Evolutionary conservation across 2,113 vertebrate genomes (phyloP), one percentile per base, ranked within the genome.

Genomic region (Salvator merianae): DNA sequence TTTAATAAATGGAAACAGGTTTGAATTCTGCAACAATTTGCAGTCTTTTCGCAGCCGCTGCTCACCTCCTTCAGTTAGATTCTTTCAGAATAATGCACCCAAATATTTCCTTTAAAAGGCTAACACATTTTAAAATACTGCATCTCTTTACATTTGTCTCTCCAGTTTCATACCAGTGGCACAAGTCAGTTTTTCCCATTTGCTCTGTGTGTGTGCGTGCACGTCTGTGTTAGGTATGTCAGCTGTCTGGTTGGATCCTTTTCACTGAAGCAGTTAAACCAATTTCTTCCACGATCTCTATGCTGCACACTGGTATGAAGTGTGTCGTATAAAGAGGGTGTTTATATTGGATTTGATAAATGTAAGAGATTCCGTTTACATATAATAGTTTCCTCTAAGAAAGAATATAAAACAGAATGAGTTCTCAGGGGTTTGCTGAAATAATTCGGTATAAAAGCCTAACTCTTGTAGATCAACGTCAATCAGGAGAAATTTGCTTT

Each of bases 1-100:
- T 94, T 88, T 93, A 95, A 92, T 95, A 96, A 96, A 96, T 91
- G 81, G 94, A 96, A 95, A 90, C 94, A 95, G 94, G 92, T 94
- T 95, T 94, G 90, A 91, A 93, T 94, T 92, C 91, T 91, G 85
- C 90, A 96, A 93, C 91, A 94, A 95, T 96, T 96, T 94, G 90
- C 93, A 93, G 86, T 91, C 83, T 93, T 94, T 94, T 85, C 90
- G 92, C 87, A 32, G 93, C 80, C 9, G 69, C 79, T 89, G 68
- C 86, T 86, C 88, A 88, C 86, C 88, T 89, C 43, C 72, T 87
- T 91, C 53, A 26, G 74, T 82, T 81, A 72, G 59, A 84, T 43
- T 36, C 53, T 73, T 85, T 75, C 34, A 10, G 14, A 53, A 87
- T 78, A 84, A 89, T 71, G 86, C 53, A 77, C 63, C 81, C 47